phyloP scores from a whole-genome alignment of 1,140 invertebrate genomes.

The Saxidomus purpurata region DNA sequence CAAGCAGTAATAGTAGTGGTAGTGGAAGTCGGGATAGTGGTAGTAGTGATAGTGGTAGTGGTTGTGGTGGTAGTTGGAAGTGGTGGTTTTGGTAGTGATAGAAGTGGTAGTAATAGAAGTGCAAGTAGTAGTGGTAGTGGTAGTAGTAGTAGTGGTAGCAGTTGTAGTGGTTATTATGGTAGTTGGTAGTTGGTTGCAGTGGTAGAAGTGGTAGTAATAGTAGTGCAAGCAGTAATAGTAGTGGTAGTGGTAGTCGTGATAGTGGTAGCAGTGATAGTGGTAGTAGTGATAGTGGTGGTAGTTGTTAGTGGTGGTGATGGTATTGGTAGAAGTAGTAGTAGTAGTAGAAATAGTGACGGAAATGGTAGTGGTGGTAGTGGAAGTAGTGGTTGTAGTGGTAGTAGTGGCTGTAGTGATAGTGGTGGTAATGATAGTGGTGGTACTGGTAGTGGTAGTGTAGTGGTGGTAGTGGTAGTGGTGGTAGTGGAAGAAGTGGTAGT shows the following conservation, averaged over 20 bases:
- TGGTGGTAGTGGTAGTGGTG: too few species aligned
- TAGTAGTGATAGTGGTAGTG: not conserved
- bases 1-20: constrained; percentile 13
- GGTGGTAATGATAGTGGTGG: constrained; percentile 26
- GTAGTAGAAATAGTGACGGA: too few species aligned
- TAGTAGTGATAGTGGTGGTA: constrained; percentile 45
- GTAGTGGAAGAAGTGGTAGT: too few species aligned
- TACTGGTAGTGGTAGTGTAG: too few species aligned
- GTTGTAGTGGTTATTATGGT: constrained; percentile 22
- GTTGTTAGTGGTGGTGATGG: constrained; percentile 18
- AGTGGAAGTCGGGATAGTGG: not conserved
- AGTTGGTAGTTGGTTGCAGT: not conserved
- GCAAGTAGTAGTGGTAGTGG: constrained; percentile 43
- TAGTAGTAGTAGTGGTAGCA: constrained; percentile 20
- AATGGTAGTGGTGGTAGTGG: too few species aligned
- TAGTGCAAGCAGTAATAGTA: constrained; percentile 1
- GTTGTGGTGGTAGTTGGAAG: not conserved
- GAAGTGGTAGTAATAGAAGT: constrained; percentile 23
- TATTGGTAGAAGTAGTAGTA: too few species aligned
- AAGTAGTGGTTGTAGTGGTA: too few species aligned
- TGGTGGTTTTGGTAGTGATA: too few species aligned
- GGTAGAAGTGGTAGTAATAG: not conserved
- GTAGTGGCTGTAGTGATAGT: too few species aligned
- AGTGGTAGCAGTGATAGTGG: constrained; percentile 38
- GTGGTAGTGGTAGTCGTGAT: not conserved